These are phyloP conservation scores for Condylostylus longicornis DNA, from an alignment of 1,140 invertebrate species.

Conservation along the genomic window DNA sequence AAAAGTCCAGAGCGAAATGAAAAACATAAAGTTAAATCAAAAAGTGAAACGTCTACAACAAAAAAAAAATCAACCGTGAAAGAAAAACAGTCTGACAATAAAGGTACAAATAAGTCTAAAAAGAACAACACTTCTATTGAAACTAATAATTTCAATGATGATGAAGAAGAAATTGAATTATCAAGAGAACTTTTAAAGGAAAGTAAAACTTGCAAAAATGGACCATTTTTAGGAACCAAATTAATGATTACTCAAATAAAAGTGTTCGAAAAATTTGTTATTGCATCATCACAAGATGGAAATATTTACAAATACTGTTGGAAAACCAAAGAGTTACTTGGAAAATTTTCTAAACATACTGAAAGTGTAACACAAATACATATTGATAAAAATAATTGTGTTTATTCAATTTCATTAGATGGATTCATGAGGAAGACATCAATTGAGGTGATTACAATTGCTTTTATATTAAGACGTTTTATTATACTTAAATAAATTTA, in stretches of 20 bases:
- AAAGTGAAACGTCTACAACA: too few species aligned
- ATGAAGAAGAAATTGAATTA: too few species aligned
- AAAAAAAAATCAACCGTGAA: too few species aligned
- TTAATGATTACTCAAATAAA: conserved; percentile 23
- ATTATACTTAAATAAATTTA: too few species aligned
- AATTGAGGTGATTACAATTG: conserved; percentile 19
- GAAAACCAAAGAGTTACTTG: conserved; percentile 32
- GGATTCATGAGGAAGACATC: conserved; percentile 24
- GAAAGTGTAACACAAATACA: conserved; percentile 26
- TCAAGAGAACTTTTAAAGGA: too few species aligned
- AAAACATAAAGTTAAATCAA: too few species aligned
- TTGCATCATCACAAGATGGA: conserved; percentile 39
- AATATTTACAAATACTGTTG: conserved; percentile 38
- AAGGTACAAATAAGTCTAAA: too few species aligned
- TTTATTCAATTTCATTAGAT: conserved; percentile 27
- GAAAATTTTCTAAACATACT: conserved; percentile 31
- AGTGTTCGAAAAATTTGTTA: conserved; percentile 14
- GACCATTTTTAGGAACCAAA: conserved; percentile 12
- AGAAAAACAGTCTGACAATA: too few species aligned
- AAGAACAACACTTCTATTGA: too few species aligned
- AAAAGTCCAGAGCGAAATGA: too few species aligned
- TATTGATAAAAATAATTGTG: conserved; percentile 12
- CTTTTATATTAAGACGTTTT: too few species aligned
- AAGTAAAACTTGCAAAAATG: conserved; percentile 2
- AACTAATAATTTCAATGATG: too few species aligned